Conservation (phyloP, 2,113 vertebrate genomes). For the Felis catus region F.catus_Fca126_mat1.0 CM031412.1:159760501-159761000, state of each 20-base stretch:
- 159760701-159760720: neutral
- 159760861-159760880: neutral
- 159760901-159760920: neutral
- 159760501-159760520: neutral
- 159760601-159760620: neutral
- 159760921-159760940: neutral
- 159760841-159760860: neutral
- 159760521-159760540: neutral
- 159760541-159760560: neutral
- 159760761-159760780: neutral
- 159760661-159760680: neutral
- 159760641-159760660: neutral
- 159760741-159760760: neutral
- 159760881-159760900: neutral
- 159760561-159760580: neutral
- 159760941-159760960: neutral
- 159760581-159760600: neutral
- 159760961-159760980: neutral
- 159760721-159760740: neutral
- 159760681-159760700: neutral
- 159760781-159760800: neutral
- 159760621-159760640: constrained; percentile 17
- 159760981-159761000: neutral
- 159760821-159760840: neutral
- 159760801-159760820: neutral